Evolutionary conservation across 2,888 invertebrate species (phyloP).

Genomic region (Argyra leucocephala): DNA sequence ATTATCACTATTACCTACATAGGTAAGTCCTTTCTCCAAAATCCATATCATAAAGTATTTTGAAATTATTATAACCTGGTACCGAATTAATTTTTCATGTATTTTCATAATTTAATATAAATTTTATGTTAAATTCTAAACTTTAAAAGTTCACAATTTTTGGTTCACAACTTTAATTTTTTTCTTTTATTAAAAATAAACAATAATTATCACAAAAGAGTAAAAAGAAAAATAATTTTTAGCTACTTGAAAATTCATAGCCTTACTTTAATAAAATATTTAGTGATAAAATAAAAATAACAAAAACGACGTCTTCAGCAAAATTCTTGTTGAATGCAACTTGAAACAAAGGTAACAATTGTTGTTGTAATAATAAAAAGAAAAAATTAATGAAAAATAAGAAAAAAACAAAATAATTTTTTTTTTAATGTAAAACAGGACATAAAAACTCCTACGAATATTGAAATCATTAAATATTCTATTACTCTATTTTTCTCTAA

Average conservation of each 20-base stretch:
- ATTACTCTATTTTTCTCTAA: neutral
- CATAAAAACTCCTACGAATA: neutral
- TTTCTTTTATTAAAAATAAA: too few species aligned
- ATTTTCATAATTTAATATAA: too few species aligned
- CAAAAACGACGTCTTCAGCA: neutral
- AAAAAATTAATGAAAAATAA: neutral
- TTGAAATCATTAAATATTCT: neutral
- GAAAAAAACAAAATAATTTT: too few species aligned
- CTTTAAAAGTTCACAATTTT: too few species aligned
- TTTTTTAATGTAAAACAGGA: neutral
- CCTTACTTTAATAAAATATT: neutral
- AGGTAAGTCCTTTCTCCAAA: too few species aligned
- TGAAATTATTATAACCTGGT: too few species aligned
- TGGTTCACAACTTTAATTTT: too few species aligned
- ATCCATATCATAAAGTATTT: too few species aligned
- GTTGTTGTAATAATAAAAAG: neutral
- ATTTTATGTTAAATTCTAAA: too few species aligned
- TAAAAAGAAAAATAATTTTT: neutral
- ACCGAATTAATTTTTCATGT: too few species aligned
- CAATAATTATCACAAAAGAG: too few species aligned
- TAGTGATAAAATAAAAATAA: neutral
- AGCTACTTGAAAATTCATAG: neutral
- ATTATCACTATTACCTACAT: too few species aligned
- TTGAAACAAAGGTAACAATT: neutral
- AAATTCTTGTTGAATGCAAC: neutral